phyloP scores from a whole-genome alignment of 2,797 vertebrate genomes.

The Crenichthys baileyi region DNA sequence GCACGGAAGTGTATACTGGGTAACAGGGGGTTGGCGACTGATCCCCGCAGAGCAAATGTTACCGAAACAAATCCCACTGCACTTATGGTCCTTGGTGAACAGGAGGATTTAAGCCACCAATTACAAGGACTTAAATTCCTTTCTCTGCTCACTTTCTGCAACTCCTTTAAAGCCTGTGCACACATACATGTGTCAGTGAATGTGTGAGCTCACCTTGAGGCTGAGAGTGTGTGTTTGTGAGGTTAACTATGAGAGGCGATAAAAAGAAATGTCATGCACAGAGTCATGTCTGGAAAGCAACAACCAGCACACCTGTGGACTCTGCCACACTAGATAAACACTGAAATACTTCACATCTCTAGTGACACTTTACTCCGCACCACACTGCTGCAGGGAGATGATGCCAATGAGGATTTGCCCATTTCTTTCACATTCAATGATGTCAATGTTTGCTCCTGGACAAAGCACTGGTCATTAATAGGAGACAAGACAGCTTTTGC shows the following conservation, averaged over 20 bases:
- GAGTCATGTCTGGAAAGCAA: conserved; percentile 49
- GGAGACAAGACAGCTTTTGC: conserved; percentile 45
- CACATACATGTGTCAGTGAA: neutral
- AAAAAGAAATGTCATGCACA: conserved; percentile 40
- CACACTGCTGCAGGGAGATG: conserved; percentile 48
- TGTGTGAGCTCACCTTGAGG: conserved; percentile 19
- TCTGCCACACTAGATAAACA: conserved; percentile 67
- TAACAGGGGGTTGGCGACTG: conserved; percentile 43
- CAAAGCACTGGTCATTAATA: conserved; percentile 28
- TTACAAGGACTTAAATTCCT: conserved; percentile 52
- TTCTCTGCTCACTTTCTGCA: conserved; percentile 25
- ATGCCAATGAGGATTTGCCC: conserved; percentile 67
- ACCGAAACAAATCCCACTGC: conserved; percentile 52
- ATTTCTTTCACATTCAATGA: conserved; percentile 60
- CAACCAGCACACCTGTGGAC: conserved; percentile 68
- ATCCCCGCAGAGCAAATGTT: conserved; percentile 50
- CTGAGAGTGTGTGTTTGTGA: conserved; percentile 13
- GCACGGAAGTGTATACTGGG: conserved; percentile 41
- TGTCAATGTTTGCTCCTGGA: conserved; percentile 44
- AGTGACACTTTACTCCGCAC: conserved; percentile 49
- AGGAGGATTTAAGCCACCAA: conserved; percentile 52
- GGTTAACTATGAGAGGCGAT: conserved; percentile 27
- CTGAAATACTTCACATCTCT: conserved; percentile 69
- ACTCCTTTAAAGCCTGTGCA: conserved; percentile 19
- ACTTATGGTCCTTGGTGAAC: conserved; percentile 44